Evolutionary conservation across 2,797 vertebrate species (phyloP), one percentile per base, ranked within the genome.

Genomic region (Tiaroga cobitis): DNA sequence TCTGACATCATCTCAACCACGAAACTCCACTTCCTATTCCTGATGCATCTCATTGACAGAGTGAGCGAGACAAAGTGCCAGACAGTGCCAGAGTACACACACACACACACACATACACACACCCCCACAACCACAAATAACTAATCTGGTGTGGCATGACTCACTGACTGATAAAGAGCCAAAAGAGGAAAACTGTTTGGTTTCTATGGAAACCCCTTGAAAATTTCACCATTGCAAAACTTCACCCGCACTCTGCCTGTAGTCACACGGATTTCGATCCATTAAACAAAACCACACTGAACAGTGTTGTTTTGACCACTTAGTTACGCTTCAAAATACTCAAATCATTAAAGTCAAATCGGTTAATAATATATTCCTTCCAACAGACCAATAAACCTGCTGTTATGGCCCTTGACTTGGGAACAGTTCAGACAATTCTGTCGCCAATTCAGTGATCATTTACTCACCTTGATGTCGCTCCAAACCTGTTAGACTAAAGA

Each of bases 161-260:
- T 93, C 92, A 93, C 86, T 85, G 89, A 87, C 89, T 90, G 84
- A 89, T 86, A 83, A 82, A 85, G 65, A 89, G 89, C 89, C 91
- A 90, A 56, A 75, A 21, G 87, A 89, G 89, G 51, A 91, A 92
- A 93, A 88, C 91, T 93, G 92, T 94, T 88, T 89, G 85, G 90
- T 93, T 90, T 91, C 93, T 90, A 91, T 94, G 92, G 92, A 90
- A 92, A 94, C 89, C 70, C 51, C 84, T 80, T 26, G 19, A 21
- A 41, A 18, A 21, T 65, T 29, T 81, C 37, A 79, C 9, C 19
- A 15, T 43, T 46, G 54, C 69, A 34, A 56, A 61, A 32, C 37
- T 29, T 56, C 67, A 41, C 16, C 29, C 1, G 63, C 63, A 32
- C 63, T 32, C 16, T 32, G 7, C 15, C 29, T 65, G 29, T 32